Evolutionary conservation across 1,140 invertebrate species (phyloP), one percentile per base, ranked within the genome.

Genomic region (Odontomachus brunneus): DNA sequence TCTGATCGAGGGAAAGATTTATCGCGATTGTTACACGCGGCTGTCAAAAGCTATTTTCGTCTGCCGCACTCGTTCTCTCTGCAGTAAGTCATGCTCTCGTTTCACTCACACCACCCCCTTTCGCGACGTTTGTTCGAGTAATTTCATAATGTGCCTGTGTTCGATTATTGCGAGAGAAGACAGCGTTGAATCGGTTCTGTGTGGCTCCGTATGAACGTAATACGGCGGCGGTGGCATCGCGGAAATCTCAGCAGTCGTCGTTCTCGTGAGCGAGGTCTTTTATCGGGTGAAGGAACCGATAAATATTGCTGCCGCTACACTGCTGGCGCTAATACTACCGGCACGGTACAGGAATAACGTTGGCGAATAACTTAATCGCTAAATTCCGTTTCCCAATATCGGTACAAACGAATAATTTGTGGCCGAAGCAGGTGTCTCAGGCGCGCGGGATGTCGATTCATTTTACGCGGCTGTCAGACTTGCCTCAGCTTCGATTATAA

Each of bases 21-120:
- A 88, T 88, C 51, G 87, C 71, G 87, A 88, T 88, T 88, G 86
- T 88, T 88, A 88, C 86, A 83, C 86, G 86, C 83, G 60, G 72
- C 86, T 88, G 87, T 88, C 87, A 88, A 88, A 88, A 88, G 87
- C 86, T 88, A 88, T 88, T 88, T 88, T 88, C 87, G 83, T 84
- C 72, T 63, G 72, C 49, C 55, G n/a, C 59, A 53, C 57, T 74
- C 72, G 44, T 60, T 55, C 72, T 59, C 71, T 26, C 62, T 12
- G 67, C 83, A 72, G 75, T 85, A 85, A 88, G 86, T 88, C 87
- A 88, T 81, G 76, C 59, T 53, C 38, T 33, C n/a, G n/a, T 62
- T 60, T 74, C 26, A 29, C 55, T 33, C 26, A 48, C 22, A 26
- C n/a, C 38, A 48, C 73, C 15, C 76, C 63, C 67, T 62, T 55